These are phyloP conservation scores for Syrrhaptes paradoxus DNA, from an alignment of 2,113 vertebrate genomes.

Conservation along the genomic window DNA sequence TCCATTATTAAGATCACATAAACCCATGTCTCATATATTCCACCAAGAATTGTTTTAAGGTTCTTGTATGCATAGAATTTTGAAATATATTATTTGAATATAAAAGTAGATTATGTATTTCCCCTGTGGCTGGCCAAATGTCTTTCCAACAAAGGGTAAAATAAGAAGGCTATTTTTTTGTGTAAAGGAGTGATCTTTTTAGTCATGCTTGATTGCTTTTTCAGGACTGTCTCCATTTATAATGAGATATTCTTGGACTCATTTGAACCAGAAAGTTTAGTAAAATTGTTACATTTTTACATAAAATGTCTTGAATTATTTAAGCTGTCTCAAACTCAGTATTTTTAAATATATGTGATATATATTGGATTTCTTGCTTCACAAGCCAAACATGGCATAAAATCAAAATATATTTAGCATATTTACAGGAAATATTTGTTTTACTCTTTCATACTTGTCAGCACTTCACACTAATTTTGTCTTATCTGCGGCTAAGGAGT, in stretches of 20 bases:
- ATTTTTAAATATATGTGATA: not conserved
- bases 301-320: conserved; percentile 70
- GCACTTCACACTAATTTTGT: conserved; percentile 66
- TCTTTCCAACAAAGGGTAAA: conserved; percentile 85
- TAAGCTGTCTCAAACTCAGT: not conserved
- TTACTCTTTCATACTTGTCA: conserved; percentile 63
- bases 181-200: conserved; percentile 86
- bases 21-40: conserved; percentile 63
- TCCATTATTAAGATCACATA: conserved; percentile 72
- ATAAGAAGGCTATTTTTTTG: conserved; percentile 84
- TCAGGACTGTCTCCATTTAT: conserved; percentile 82
- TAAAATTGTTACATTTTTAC: conserved; percentile 75
- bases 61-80: conserved; percentile 74
- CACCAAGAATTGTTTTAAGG: conserved; percentile 77
- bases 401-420: conserved; percentile 30
- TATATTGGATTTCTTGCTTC: not conserved
- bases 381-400: not conserved
- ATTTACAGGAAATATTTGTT: conserved; percentile 62
- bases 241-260: conserved; percentile 85
- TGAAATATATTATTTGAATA: conserved; percentile 84
- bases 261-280: conserved; percentile 83
- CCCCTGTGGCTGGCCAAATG: conserved; percentile 84
- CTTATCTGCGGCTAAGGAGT: conserved; percentile 55
- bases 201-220: conserved; percentile 83
- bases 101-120: conserved; percentile 86